phyloP scores from a whole-genome alignment of 2,888 invertebrate species.

The Pseudanteris insignis region DNA sequence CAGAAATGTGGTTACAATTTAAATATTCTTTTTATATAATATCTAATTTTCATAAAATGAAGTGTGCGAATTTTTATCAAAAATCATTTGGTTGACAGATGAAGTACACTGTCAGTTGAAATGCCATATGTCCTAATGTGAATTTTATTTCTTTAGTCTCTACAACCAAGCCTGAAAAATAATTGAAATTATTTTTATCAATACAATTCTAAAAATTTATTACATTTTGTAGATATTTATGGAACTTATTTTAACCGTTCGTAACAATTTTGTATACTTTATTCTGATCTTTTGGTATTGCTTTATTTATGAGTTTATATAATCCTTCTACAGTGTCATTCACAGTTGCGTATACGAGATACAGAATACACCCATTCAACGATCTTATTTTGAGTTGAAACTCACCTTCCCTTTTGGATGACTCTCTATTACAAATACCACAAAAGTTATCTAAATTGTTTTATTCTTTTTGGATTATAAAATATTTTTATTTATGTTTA shows the following conservation, averaged over 20 bases:
- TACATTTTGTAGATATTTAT: too few species aligned
- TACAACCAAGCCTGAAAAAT: slow-evolving; percentile 52
- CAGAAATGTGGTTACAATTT: too few species aligned
- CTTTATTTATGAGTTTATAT: slow-evolving; percentile 57
- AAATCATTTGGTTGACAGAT: slow-evolving; percentile 55
- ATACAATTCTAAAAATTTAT: too few species aligned
- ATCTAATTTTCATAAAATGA: too few species aligned
- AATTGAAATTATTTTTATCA: slow-evolving; percentile 2
- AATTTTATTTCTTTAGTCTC: slow-evolving; percentile 51
- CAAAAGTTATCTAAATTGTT: too few species aligned
- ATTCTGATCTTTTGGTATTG: slow-evolving; percentile 47
- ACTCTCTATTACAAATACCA: slow-evolving; percentile 47
- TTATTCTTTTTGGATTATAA: too few species aligned
- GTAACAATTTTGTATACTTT: slow-evolving; percentile 57
- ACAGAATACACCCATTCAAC: slow-evolving; percentile 57
- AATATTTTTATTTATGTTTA: too few species aligned
- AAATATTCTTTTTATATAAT: too few species aligned
- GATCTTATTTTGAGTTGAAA: slow-evolving; percentile 44
- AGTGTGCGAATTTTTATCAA: too few species aligned
- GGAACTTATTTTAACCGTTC: slow-evolving; percentile 57
- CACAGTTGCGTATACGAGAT: slow-evolving; percentile 55
- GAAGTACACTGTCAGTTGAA: slow-evolving; percentile 57
- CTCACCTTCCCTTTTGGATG: slow-evolving; percentile 48
- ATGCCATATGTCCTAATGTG: slow-evolving; percentile 56
- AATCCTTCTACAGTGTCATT: slow-evolving; percentile 55